Conservation (phyloP, 2,113 vertebrate genomes). For the Phyllopteryx taeniolatus region DNA sequence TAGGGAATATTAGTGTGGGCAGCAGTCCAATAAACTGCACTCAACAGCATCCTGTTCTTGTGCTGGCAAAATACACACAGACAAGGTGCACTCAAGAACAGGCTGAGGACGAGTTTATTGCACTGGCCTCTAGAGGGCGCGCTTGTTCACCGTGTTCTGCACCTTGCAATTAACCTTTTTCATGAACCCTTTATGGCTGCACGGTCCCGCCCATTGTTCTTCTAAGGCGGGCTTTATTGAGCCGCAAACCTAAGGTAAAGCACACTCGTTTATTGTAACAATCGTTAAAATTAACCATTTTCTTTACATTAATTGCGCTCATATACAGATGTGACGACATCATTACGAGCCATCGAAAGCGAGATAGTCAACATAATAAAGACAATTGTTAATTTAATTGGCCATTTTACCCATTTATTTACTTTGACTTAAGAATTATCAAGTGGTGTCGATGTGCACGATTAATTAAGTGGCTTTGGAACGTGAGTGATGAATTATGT, state of each 20-base stretch:
- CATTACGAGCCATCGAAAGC: not conserved
- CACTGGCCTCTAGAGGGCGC: slow-evolving; percentile 77
- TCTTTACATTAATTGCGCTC: not conserved
- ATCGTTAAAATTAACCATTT: not conserved
- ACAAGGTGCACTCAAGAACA: slow-evolving; percentile 32
- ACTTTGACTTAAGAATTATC: slow-evolving; percentile 85
- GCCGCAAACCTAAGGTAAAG: not conserved
- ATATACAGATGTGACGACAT: not conserved
- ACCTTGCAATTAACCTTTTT: slow-evolving; percentile 57
- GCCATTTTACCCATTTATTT: slow-evolving; percentile 76
- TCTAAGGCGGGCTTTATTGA: slow-evolving; percentile 22
- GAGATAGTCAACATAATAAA: slow-evolving; percentile 59
- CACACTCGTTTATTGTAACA: not conserved
- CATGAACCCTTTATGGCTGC: slow-evolving; percentile 51
- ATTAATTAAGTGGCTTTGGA: slow-evolving; percentile 96
- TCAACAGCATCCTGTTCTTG: slow-evolving; percentile 21
- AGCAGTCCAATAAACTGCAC: slow-evolving; percentile 18
- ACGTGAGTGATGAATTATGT: slow-evolving; percentile 53
- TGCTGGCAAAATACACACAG: slow-evolving; percentile 4
- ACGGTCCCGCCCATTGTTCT: slow-evolving; percentile 36
- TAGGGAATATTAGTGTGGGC: slow-evolving; percentile 26
- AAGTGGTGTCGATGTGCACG: slow-evolving; percentile 94
- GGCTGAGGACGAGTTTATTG: slow-evolving; percentile 19
- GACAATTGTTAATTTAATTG: slow-evolving; percentile 98
- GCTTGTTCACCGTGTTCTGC: slow-evolving; percentile 67